Conservation (phyloP, 2,113 vertebrate species). For the Macquaria ambigua region DNA sequence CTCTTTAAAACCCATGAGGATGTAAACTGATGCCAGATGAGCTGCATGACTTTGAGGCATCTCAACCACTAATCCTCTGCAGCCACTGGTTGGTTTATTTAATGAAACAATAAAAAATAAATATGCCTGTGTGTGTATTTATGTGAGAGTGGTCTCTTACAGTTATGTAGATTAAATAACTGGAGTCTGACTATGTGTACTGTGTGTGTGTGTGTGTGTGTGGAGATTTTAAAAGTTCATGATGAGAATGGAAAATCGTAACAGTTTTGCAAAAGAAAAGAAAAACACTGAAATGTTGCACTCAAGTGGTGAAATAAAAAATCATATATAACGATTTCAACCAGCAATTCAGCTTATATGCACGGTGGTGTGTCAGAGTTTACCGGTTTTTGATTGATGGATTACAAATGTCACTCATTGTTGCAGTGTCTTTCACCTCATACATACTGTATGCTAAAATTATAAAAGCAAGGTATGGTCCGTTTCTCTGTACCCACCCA, state of each 20-base stretch:
- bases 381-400: neutral
- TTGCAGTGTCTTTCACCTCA: constrained; percentile 34
- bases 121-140: neutral
- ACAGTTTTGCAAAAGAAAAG: neutral
- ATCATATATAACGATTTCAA: neutral
- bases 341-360: constrained; percentile 7
- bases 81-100: constrained; percentile 53
- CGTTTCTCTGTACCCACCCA: constrained; percentile 34
- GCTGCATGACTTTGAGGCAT: constrained; percentile 44
- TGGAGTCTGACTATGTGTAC: constrained; percentile 13
- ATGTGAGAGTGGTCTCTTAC: constrained; percentile 3
- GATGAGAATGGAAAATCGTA: constrained; percentile 8
- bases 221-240: neutral
- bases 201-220: neutral
- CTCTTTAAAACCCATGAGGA: constrained; percentile 57
- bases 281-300: constrained; percentile 26
- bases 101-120: constrained; percentile 40
- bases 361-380: neutral
- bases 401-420: constrained; percentile 14
- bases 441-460: constrained; percentile 21
- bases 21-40: constrained; percentile 63
- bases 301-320: neutral
- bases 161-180: constrained; percentile 28
- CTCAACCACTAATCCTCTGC: constrained; percentile 42
- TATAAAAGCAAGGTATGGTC: constrained; percentile 40